phyloP scores from a whole-genome alignment of 2,113 vertebrate genomes.

The zebrafish (Danio rerio) region GRCz12tu NC_133189.1:49621001-49621500 shows the following conservation, averaged over 20 bases:
- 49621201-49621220: not conserved
- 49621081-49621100: not conserved
- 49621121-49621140: not conserved
- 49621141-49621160: not conserved
- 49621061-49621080: not conserved
- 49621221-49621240: not conserved
- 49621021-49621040: not conserved
- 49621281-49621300: not conserved
- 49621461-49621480: not conserved
- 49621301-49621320: not conserved
- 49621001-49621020: constrained; percentile 8
- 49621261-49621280: not conserved
- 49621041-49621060: not conserved
- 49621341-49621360: not conserved
- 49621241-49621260: not conserved
- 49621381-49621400: not conserved
- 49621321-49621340: not conserved
- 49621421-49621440: not conserved
- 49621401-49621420: not conserved
- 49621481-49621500: too few species aligned
- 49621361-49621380: not conserved
- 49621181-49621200: not conserved
- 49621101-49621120: not conserved
- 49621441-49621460: not conserved
- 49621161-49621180: not conserved